These are phyloP conservation scores for Harpagoxenus sublaevis DNA, from an alignment of 2,888 invertebrate species.

Conservation along the genomic window DNA sequence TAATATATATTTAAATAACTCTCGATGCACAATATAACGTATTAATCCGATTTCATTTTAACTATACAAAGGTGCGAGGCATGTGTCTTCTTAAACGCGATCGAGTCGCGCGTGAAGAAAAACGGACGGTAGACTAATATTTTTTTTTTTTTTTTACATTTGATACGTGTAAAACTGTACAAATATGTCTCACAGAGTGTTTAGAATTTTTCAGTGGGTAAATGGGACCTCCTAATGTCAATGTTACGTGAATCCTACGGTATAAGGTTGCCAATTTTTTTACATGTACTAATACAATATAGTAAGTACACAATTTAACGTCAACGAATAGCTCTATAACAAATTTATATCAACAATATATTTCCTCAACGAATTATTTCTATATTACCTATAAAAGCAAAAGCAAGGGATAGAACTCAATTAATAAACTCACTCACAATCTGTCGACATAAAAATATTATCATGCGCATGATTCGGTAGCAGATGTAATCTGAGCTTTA, in stretches of 20 bases:
- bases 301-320: conserved; percentile 12
- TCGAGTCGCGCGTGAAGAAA: conserved; percentile 3
- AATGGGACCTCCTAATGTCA: conserved; percentile 21
- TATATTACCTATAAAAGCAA: background rate
- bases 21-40: conserved; percentile 65
- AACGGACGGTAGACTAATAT: conserved; percentile 13
- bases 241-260: background rate
- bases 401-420: background rate
- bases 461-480: conserved; percentile 42
- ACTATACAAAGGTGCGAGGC: conserved; percentile 23
- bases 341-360: conserved; percentile 5
- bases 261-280: conserved; percentile 18
- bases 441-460: background rate
- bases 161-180: conserved; percentile 13
- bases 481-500: conserved; percentile 39
- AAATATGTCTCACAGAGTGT: background rate
- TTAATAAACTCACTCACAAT: conserved; percentile 11
- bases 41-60: conserved; percentile 65
- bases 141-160: conserved; percentile 20
- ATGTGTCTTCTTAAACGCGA: conserved; percentile 20
- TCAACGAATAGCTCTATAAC: background rate
- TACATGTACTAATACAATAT: background rate
- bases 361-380: background rate
- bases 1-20: conserved; percentile 59
- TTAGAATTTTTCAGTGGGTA: conserved; percentile 3